Evolutionary conservation across 2,797 vertebrate genomes (phyloP).

Genomic region (Tarsius wallacei): DNA sequence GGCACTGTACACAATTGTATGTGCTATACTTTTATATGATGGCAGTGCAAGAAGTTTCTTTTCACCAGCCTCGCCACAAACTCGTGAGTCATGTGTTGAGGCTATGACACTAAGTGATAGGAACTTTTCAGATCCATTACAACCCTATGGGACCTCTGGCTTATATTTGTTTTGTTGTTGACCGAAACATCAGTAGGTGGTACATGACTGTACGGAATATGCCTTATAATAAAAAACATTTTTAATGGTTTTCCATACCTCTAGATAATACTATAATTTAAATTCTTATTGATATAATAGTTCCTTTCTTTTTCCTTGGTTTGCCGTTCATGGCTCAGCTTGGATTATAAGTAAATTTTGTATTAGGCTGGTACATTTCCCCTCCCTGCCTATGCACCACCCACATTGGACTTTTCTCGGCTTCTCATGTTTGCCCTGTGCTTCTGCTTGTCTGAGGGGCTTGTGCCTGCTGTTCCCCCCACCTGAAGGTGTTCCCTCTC

Average conservation of each 20-base stretch:
- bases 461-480: not conserved
- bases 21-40: not conserved
- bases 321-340: not conserved
- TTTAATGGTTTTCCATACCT: not conserved
- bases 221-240: not conserved
- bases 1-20: not conserved
- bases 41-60: not conserved
- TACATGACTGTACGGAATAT: not conserved
- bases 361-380: not conserved
- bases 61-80: not conserved
- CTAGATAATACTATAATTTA: not conserved
- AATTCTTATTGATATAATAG: not conserved
- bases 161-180: not conserved
- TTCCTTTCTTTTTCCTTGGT: not conserved
- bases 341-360: not conserved
- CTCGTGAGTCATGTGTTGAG: not conserved
- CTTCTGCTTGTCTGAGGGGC: not conserved
- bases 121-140: not conserved
- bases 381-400: fast-evolving
- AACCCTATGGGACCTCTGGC: not conserved
- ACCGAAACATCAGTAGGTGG: not conserved
- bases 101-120: not conserved
- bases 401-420: not conserved
- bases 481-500: not conserved
- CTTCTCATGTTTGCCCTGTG: not conserved